phyloP scores from a whole-genome alignment of 2,888 invertebrate species.

The Allophyes oxyacanthae region DNA sequence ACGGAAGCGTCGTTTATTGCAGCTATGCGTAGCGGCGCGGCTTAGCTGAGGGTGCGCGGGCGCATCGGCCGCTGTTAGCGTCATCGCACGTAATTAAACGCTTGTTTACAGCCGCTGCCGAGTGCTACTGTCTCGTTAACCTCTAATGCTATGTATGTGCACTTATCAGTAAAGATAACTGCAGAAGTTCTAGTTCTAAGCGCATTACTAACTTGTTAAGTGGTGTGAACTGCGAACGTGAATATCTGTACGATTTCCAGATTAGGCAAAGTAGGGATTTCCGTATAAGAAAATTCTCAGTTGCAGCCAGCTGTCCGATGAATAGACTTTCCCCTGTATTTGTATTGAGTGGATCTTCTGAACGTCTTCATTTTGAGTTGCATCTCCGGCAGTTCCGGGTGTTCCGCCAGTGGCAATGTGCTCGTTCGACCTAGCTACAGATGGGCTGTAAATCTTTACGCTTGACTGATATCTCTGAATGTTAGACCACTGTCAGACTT shows the following conservation, averaged over 20 bases:
- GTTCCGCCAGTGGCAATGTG: constrained; percentile 3
- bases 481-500: constrained; percentile 12
- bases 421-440: constrained; percentile 14
- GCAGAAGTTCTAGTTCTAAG: constrained; percentile 20
- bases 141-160: constrained; percentile 5
- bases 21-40: not conserved
- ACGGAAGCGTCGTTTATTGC: constrained; percentile 3
- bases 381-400: constrained; percentile 28
- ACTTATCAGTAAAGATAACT: not conserved
- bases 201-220: too few relatives aligned
- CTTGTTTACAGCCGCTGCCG: constrained; percentile 32
- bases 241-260: too few relatives aligned
- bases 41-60: constrained; percentile 19
- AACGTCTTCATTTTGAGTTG: not conserved
- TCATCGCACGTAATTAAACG: constrained; percentile 41
- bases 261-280: too few relatives aligned
- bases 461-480: constrained; percentile 15
- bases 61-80: constrained; percentile 28
- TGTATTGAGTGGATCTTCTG: constrained; percentile 18
- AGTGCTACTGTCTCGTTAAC: constrained; percentile 40
- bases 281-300: too few relatives aligned
- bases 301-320: too few relatives aligned
- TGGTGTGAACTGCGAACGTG: too few relatives aligned
- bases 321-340: too few relatives aligned
- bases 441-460: constrained; percentile 16